Conservation (phyloP, 2,888 invertebrate species). For the Mamestra brassicae region DNA sequence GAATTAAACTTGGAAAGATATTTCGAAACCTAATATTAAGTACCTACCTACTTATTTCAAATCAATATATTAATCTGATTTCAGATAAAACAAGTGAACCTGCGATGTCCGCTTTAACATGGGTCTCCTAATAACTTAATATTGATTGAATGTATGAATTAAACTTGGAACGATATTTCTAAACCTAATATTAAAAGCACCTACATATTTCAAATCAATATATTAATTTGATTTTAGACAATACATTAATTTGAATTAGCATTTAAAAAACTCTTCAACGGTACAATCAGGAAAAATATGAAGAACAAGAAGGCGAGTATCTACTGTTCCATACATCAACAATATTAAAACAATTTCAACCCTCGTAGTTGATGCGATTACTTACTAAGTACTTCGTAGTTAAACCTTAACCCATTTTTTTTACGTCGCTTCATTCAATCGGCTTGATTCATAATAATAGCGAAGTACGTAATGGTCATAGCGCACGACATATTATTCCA, state of each 20-base stretch:
- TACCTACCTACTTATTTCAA: no score
- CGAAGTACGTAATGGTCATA: slow-evolving; percentile 50
- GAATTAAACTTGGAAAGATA: background rate
- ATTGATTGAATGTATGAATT: background rate
- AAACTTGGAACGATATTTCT: background rate
- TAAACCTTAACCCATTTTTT: slow-evolving; percentile 35
- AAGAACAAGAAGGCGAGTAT: no score
- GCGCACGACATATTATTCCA: slow-evolving; percentile 61
- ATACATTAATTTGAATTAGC: no score
- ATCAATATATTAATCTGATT: no score
- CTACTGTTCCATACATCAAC: background rate
- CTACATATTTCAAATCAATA: no score
- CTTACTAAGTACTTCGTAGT: slow-evolving; percentile 18
- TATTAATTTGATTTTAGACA: no score
- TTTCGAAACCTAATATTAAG: background rate
- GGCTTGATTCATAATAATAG: slow-evolving; percentile 51
- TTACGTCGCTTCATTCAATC: slow-evolving; percentile 50
- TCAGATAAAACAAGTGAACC: background rate
- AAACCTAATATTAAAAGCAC: background rate
- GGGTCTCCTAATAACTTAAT: background rate
- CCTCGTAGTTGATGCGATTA: slow-evolving; percentile 7
- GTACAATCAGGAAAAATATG: no score
- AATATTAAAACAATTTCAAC: slow-evolving; percentile 6
- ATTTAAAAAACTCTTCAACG: no score
- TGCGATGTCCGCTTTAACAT: background rate